Evolutionary conservation across 2,797 vertebrate genomes (phyloP).

Genomic region (Pempheris klunzingeri): DNA sequence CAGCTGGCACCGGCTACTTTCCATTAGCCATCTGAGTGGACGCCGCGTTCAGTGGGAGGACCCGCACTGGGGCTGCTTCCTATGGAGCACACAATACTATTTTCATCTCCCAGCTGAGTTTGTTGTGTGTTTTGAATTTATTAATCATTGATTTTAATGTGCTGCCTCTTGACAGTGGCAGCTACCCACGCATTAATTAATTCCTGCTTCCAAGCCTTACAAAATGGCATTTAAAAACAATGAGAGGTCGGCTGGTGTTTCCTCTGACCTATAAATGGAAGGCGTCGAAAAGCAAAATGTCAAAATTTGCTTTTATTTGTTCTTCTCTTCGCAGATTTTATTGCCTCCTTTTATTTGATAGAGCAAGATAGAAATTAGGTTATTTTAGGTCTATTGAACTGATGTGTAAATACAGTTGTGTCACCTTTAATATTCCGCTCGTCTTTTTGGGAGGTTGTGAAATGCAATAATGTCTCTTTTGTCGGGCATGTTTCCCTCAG

Average conservation of each 20-base stretch:
- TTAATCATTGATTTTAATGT: constrained; percentile 92
- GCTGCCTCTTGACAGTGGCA: constrained; percentile 88
- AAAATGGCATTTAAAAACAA: constrained; percentile 91
- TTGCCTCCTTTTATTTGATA: constrained; percentile 82
- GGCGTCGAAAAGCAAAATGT: constrained; percentile 86
- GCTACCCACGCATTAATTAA: constrained; percentile 89
- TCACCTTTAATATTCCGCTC: constrained; percentile 82
- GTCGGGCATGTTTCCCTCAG: constrained; percentile 77
- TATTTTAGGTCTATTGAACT: constrained; percentile 83
- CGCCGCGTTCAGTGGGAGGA: constrained; percentile 86
- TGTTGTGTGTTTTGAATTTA: constrained; percentile 93
- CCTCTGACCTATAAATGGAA: constrained; percentile 89
- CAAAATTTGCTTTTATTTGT: constrained; percentile 90
- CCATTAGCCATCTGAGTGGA: constrained; percentile 90
- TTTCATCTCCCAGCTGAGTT: constrained; percentile 91
- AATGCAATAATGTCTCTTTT: constrained; percentile 85
- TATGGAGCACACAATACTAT: constrained; percentile 87
- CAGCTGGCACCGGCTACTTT: constrained; percentile 89
- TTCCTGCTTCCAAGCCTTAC: constrained; percentile 85
- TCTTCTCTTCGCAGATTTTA: constrained; percentile 82
- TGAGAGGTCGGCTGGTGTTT: constrained; percentile 86
- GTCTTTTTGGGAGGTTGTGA: constrained; percentile 74
- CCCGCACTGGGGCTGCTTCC: constrained; percentile 87
- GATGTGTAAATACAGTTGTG: constrained; percentile 85
- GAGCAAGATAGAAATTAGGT: constrained; percentile 77